phyloP scores from a whole-genome alignment of 1,140 invertebrate genomes.

The Meloidogyne floridensis region DNA sequence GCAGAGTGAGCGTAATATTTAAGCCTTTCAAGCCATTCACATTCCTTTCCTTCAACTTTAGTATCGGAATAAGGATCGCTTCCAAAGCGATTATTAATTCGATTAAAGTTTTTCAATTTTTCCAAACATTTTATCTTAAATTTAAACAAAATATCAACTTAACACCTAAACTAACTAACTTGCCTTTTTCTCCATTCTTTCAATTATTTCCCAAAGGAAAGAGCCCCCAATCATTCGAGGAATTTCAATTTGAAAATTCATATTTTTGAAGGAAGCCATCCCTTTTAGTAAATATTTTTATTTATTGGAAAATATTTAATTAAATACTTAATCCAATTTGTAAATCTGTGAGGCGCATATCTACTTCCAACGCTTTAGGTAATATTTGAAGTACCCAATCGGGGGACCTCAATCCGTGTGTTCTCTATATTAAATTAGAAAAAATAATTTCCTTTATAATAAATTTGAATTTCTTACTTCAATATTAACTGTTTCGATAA shows the following conservation, averaged over 20 bases:
- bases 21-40: constrained; percentile 20
- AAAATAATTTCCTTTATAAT: neutral
- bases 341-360: constrained; percentile 19
- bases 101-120: neutral
- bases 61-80: neutral
- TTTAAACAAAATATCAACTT: neutral
- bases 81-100: neutral
- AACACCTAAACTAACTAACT: neutral
- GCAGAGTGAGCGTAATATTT: constrained; percentile 36
- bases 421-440: constrained; percentile 13
- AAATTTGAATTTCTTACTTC: constrained; percentile 15
- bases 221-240: constrained; percentile 30
- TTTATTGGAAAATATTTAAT: neutral
- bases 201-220: constrained; percentile 31
- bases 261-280: constrained; percentile 19
- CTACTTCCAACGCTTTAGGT: constrained; percentile 16
- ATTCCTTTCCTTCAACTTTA: neutral
- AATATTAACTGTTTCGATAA: constrained; percentile 30
- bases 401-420: constrained; percentile 27
- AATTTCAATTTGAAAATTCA: constrained; percentile 30
- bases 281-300: constrained; percentile 9
- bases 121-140: constrained; percentile 31
- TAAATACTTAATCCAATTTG: constrained; percentile 20
- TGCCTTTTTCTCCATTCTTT: constrained; percentile 32
- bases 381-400: constrained; percentile 28